phyloP scores from a whole-genome alignment of 2,113 vertebrate genomes.

The Mus pahari region DNA sequence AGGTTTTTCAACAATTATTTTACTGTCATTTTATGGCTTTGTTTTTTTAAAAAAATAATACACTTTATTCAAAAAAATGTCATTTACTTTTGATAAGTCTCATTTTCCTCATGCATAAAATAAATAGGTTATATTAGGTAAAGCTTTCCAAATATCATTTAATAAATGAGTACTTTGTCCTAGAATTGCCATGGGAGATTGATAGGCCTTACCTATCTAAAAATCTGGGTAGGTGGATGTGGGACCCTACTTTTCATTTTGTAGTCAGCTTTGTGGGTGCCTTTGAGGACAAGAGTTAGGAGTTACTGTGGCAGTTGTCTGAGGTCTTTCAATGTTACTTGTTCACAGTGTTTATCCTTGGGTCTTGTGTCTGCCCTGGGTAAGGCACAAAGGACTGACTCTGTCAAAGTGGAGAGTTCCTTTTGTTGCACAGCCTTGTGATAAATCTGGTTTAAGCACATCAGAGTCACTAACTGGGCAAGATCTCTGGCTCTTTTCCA shows the following conservation, averaged over 20 bases:
- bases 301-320: not conserved
- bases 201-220: not conserved
- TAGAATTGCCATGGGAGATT: not conserved
- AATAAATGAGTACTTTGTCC: not conserved
- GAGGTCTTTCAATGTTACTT: not conserved
- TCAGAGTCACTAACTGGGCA: not conserved
- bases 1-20: not conserved
- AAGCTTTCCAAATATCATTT: not conserved
- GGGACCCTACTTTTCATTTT: not conserved
- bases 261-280: not conserved
- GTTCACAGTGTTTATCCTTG: not conserved
- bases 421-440: not conserved
- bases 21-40: not conserved
- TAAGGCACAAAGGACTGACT: not conserved
- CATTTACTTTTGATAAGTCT: not conserved
- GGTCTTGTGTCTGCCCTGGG: not conserved
- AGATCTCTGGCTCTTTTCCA: not conserved
- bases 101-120: conserved; percentile 3
- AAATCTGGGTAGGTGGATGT: not conserved
- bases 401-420: not conserved
- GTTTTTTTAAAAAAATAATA: not conserved
- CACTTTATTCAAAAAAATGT: not conserved
- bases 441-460: conserved; percentile 4
- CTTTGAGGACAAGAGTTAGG: not conserved
- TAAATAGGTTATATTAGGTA: not conserved